Evolutionary conservation across 2,888 invertebrate genomes (phyloP).

Genomic region (Sussaba pulchella): DNA sequence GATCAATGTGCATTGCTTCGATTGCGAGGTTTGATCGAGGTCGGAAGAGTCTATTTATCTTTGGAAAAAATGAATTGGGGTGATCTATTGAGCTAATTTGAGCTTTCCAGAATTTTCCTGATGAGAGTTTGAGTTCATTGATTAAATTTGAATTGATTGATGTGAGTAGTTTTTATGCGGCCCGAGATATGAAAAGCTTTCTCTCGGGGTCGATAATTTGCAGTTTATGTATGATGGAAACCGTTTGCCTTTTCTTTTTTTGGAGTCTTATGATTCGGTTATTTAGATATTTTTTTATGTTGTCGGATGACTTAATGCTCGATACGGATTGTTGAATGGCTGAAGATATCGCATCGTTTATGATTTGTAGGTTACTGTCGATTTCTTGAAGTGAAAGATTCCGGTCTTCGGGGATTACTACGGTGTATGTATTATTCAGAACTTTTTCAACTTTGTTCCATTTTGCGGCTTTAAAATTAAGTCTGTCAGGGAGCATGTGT

Average conservation of each 20-base stretch:
- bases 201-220: neutral
- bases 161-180: neutral
- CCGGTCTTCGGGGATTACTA: neutral
- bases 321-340: neutral
- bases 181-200: neutral
- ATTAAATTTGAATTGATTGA: neutral
- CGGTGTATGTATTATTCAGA: neutral
- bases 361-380: neutral
- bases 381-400: slow-evolving; percentile 19
- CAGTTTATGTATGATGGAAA: neutral
- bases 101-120: neutral
- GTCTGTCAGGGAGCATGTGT: neutral
- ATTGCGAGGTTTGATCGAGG: neutral
- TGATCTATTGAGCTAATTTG: slow-evolving; percentile 39
- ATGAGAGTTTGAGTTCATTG: neutral
- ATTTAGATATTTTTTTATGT: neutral
- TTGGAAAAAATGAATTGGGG: slow-evolving; percentile 50
- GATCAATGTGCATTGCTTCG: neutral
- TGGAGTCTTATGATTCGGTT: neutral
- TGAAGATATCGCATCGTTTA: neutral
- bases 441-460: neutral
- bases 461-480: neutral
- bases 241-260: neutral
- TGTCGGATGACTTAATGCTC: neutral
- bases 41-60: slow-evolving; percentile 45